Evolutionary conservation across 2,888 invertebrate genomes (phyloP), one percentile per base, ranked within the genome.

Genomic region (Calephelis perditalis): DNA sequence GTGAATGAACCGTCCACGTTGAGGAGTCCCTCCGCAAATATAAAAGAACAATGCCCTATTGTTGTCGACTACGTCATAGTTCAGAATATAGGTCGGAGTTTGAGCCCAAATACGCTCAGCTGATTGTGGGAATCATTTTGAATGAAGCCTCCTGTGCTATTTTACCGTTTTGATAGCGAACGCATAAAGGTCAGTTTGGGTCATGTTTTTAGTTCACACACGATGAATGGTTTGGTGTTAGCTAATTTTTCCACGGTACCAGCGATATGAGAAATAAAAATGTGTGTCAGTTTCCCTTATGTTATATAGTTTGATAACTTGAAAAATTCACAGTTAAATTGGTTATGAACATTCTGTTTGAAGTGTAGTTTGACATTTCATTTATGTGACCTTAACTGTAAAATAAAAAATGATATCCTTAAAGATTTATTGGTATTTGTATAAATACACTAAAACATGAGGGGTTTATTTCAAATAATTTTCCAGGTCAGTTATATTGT

Each of bases 41-140:
- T 86, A 86, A 86, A 84, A 84, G 86, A 88, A 90, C 89, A 90
- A 90, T 90, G 80, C 84, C 82, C 86, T 86, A 89, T 89, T 89
- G 90, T 89, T 84, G 82, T 81, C 77, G 77, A 71, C 76, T 76
- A 87, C 90, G 90, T 90, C 89, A 89, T 82, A 82, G 77, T 72
- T 75, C 74, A 79, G 81, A 82, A 90, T 90, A 90, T 90, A 81
- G 89, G 89, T 89, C 89, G 85, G 78, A 69, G 66, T 76, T 77
- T 78, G 80, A 78, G 81, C 86, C 89, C 81, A 85, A 90, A 88
- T 84, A 84, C 79, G 76, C 76, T 80, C 89, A 88, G 88, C 87
- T 89, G 90, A 78, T 82, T 82, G 84, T 82, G 84, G 78, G 86
- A 84, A 71, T 75, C 68, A 65, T 64, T 66, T 67, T 70, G 66